A percentile compares a stretch with the other conserved stretches of the same genome.
Conservation (phyloP, 2,888 invertebrate species). For the Caenorhabditis auriculariae region DNA sequence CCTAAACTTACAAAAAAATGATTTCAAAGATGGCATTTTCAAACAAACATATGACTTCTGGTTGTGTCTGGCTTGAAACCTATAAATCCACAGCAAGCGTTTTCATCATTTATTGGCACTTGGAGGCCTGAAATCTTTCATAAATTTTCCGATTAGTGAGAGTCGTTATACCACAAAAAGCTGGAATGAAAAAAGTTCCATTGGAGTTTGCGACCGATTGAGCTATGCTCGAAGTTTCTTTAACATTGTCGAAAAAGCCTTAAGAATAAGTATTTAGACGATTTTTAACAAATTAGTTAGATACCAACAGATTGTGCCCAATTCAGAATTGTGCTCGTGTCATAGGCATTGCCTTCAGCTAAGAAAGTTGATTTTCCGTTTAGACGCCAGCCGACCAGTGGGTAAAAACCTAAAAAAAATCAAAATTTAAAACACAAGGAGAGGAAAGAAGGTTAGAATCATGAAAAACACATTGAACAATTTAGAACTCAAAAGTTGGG, state of each 20-base stretch:
- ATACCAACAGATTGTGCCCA: slow-evolving; percentile 71
- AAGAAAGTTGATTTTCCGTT: slow-evolving; percentile 69
- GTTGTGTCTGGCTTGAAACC: slow-evolving; percentile 76
- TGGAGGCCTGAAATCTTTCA: slow-evolving; percentile 64
- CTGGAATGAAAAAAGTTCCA: slow-evolving; percentile 77
- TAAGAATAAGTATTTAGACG: slow-evolving; percentile 13
- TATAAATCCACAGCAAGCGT: slow-evolving; percentile 81
- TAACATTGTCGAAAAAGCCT: slow-evolving; percentile 41
- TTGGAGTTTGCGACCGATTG: slow-evolving; percentile 20
- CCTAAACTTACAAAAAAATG: slow-evolving; percentile 14
- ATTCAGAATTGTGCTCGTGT: slow-evolving; percentile 82
- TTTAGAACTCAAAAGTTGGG: no score
- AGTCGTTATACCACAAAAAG: slow-evolving; percentile 75
- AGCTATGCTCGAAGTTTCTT: slow-evolving; percentile 42
- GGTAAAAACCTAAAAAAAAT: slow-evolving; percentile 75
- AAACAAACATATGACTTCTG: slow-evolving; percentile 66
- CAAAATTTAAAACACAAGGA: no score
- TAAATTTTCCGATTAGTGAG: background rate
- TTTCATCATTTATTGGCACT: slow-evolving; percentile 85
- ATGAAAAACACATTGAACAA: no score
- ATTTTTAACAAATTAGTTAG: background rate
- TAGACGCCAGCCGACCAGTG: slow-evolving; percentile 84
- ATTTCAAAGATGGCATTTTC: background rate
- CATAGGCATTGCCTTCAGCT: slow-evolving; percentile 83
- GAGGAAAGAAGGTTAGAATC: no score